A percentile compares a stretch with the other conserved stretches of the same genome.
Evolutionary conservation across 2,888 invertebrate genomes (phyloP).

Genomic region (Cataglyphis cursor): DNA sequence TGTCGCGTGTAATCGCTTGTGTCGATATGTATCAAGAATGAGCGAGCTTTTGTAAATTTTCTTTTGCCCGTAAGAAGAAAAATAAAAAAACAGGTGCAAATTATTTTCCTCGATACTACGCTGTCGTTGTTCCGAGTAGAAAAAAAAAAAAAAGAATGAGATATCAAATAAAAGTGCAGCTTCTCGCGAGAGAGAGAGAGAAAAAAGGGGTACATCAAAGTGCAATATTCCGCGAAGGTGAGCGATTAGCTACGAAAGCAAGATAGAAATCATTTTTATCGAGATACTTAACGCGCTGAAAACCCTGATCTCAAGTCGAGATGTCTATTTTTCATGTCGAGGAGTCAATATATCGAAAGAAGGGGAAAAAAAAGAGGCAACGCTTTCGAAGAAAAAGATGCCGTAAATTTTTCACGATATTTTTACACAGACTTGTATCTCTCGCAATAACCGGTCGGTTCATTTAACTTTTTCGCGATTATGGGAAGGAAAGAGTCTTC

Average conservation of each 20-base stretch:
- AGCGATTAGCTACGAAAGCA: slow-evolving; percentile 42
- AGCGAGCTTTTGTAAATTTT: slow-evolving; percentile 35
- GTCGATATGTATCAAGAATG: slow-evolving; percentile 44
- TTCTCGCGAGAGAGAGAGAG: slow-evolving; percentile 25
- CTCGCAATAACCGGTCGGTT: slow-evolving; percentile 31
- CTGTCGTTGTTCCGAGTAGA: slow-evolving; percentile 17
- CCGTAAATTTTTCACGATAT: slow-evolving; percentile 57
- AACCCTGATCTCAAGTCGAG: slow-evolving; percentile 58
- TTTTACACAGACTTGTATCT: slow-evolving; percentile 38
- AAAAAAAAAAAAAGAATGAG: neutral
- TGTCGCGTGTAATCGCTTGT: slow-evolving; percentile 57
- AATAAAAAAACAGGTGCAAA: slow-evolving; percentile 3
- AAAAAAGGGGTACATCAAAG: slow-evolving; percentile 79
- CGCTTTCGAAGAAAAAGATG: slow-evolving; percentile 39
- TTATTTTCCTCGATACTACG: slow-evolving; percentile 25
- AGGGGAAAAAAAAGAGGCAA: slow-evolving; percentile 34
- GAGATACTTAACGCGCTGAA: slow-evolving; percentile 51
- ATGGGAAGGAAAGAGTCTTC: slow-evolving; percentile 7
- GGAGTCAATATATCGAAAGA: slow-evolving; percentile 48
- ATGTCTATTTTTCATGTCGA: slow-evolving; percentile 78
- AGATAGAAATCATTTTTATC: slow-evolving; percentile 44
- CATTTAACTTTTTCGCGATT: slow-evolving; percentile 35
- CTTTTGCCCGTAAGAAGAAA: slow-evolving; percentile 18
- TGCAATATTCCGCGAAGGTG: slow-evolving; percentile 80
- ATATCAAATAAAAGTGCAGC: slow-evolving; percentile 19